phyloP scores from a whole-genome alignment of 2,797 vertebrate species.

The Danio albolineatus region DNA sequence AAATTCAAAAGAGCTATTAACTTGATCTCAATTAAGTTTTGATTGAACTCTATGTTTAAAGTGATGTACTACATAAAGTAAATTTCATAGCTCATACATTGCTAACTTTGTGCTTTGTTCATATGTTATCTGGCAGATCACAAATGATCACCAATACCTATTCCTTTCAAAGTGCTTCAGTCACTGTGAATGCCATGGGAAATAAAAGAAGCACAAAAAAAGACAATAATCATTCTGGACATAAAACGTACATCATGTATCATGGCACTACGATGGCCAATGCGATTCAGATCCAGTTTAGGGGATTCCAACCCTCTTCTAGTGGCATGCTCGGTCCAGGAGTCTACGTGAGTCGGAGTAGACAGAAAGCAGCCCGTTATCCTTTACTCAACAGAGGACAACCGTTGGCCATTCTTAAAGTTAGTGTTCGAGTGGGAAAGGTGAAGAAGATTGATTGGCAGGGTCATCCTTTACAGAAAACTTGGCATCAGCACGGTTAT shows the following conservation, averaged over 20 bases:
- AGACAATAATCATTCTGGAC: background rate
- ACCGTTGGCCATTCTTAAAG: conserved; percentile 42
- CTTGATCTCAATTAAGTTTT: no score
- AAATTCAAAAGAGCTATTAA: no score
- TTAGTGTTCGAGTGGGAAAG: conserved; percentile 53
- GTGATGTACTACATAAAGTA: no score
- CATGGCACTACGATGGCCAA: conserved; percentile 47
- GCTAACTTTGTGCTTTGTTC: no score
- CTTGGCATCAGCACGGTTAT: conserved; percentile 56
- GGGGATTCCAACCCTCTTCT: conserved; percentile 43
- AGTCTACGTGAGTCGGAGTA: conserved; percentile 53
- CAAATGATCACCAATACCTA: no score
- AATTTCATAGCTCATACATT: no score
- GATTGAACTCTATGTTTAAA: no score
- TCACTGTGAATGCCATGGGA: background rate
- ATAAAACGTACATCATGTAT: conserved; percentile 50
- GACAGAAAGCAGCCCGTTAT: conserved; percentile 47
- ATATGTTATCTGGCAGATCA: no score
- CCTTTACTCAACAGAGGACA: background rate
- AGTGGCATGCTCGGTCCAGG: conserved; percentile 59
- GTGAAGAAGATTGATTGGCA: conserved; percentile 56
- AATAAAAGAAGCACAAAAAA: background rate
- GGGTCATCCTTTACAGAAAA: conserved; percentile 52
- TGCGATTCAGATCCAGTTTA: background rate
- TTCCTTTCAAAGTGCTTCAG: background rate